Evolutionary conservation across 2,888 invertebrate genomes (phyloP), one percentile per base, ranked within the genome.

Genomic region (Pediacus dermestoides): DNA sequence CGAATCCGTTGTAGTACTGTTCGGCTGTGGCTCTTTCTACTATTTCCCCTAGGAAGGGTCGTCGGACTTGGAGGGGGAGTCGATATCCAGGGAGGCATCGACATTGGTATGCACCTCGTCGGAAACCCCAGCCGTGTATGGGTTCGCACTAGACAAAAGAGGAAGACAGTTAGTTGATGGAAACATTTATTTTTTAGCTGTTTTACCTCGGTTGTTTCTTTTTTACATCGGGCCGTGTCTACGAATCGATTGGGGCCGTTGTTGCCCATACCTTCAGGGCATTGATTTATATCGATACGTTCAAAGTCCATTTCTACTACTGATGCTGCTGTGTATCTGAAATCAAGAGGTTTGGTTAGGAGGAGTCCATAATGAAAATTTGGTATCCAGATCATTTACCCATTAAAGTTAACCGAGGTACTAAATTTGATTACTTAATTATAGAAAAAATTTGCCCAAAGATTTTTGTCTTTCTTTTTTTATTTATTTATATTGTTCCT

Each of bases 231-330:
- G 0, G 92, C 88, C 0, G 94, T 94, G 46, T 88, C 85, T 1
- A 82, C 85, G 73, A 94, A 96, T 62, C 78, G 76, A 72, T 96
- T 96, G 0, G 90, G 88, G 16, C 82, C 82, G 51, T 78, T 83
- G 63, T 96, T 96, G 28, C 95, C 96, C 55, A 82, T 75, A 38
- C 93, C 88, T 44, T 73, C 73, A 0, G 95, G 94, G 75, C 96
- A 97, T 61, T 95, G 96, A 73, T 97, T 97, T 68, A 97, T 92
- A 63, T 97, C 96, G 66, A 97, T 87, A 60, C 94, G 77, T 53
- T 96, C 93, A 68, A 90, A 93, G 65, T 97, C 96, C 81, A 95
- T 85, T 77, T 96, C 95, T 68, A 94, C 77, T 0, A 94, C 93
- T 0, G 91, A 81, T 10, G 86, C 85, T 22, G 91, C 96, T 1